Conservation (phyloP, 2,113 vertebrate species). For the Philantomba maxwellii region DNA sequence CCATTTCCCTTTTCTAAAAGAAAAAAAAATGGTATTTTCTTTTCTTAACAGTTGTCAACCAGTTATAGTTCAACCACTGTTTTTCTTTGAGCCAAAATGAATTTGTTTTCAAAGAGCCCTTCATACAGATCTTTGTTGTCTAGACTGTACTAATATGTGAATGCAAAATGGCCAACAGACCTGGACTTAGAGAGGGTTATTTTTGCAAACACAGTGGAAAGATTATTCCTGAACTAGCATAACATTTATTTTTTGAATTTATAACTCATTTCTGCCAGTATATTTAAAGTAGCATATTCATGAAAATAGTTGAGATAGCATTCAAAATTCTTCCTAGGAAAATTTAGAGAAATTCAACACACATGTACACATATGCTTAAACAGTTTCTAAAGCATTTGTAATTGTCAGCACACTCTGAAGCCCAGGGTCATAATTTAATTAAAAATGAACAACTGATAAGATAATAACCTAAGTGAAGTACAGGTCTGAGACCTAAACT, state of each 20-base stretch:
- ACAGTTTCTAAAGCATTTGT: background rate
- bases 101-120: conserved; percentile 7
- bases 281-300: conserved; percentile 13
- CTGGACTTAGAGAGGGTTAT: background rate
- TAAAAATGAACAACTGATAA: background rate
- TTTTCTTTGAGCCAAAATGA: background rate
- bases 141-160: background rate
- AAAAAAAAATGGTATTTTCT: background rate
- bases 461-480: background rate
- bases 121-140: background rate
- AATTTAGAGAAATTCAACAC: conserved; percentile 5
- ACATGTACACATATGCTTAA: background rate
- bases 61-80: background rate
- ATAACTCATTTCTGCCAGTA: background rate
- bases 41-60: background rate
- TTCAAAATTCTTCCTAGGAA: background rate
- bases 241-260: background rate
- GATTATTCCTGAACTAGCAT: background rate
- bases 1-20: background rate
- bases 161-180: background rate
- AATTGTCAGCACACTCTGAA: background rate
- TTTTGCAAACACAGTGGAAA: conserved; percentile 13
- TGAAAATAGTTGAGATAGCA: background rate
- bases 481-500: background rate
- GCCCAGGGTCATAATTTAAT: background rate